phyloP scores from a whole-genome alignment of 2,888 invertebrate genomes.

The Cheiracanthium punctorium region DNA sequence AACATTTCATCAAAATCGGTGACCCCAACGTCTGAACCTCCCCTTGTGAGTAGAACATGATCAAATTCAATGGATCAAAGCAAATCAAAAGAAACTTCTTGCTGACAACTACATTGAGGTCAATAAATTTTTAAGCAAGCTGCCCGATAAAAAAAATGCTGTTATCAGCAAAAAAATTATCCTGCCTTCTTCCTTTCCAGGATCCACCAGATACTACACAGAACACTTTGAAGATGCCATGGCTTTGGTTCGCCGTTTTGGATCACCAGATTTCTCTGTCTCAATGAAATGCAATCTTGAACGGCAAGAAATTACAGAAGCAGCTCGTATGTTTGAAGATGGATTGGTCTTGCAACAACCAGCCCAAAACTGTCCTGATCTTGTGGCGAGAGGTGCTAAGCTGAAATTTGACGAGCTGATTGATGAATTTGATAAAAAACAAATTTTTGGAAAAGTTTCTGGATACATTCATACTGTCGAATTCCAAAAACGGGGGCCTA shows the following conservation, averaged over 20 bases:
- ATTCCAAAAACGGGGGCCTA: conserved; percentile 75
- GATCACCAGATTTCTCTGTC: conserved; percentile 76
- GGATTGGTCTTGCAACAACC: conserved; percentile 64
- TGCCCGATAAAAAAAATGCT: too few species aligned
- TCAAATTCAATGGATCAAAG: too few species aligned
- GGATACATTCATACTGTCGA: conserved; percentile 71
- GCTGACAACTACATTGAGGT: too few species aligned
- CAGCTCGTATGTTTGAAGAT: conserved; percentile 24
- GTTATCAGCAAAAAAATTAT: too few species aligned
- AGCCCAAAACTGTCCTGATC: conserved; percentile 28
- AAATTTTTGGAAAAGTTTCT: conserved; percentile 14
- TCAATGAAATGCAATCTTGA: conserved; percentile 22
- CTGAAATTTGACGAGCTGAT: conserved; percentile 30
- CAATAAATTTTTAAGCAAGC: too few species aligned
- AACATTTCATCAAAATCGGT: too few species aligned
- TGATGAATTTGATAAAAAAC: conserved; percentile 10
- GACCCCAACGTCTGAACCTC: too few species aligned
- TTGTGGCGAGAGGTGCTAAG: conserved; percentile 35
- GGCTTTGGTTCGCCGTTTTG: conserved; percentile 76
- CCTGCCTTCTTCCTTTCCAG: too few species aligned
- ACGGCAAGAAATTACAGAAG: conserved; percentile 38
- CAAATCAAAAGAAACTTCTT: too few species aligned
- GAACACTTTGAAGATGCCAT: conserved; percentile 77
- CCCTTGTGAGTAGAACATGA: too few species aligned
- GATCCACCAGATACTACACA: conserved; percentile 74